These are phyloP conservation scores for Microplitis manilae DNA, from an alignment of 2,888 invertebrate genomes.

Conservation along the genomic window DNA sequence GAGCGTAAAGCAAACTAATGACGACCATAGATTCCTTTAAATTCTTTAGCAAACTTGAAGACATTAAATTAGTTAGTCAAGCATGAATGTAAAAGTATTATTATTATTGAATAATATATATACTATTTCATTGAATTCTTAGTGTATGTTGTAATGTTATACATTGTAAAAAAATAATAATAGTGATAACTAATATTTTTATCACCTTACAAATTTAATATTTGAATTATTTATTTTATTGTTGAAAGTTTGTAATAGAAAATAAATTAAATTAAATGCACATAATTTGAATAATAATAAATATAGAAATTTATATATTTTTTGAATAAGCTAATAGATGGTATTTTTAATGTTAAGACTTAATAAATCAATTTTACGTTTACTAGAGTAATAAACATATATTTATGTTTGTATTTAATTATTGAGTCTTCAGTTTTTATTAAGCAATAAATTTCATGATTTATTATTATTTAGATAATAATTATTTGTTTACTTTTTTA, in stretches of 20 bases:
- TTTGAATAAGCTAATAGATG: background rate
- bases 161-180: background rate
- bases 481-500: too few species aligned
- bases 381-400: background rate
- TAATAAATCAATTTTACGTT: background rate
- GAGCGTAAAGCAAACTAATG: background rate
- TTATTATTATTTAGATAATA: too few species aligned
- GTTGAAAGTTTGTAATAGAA: too few species aligned
- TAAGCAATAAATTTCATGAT: background rate
- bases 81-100: background rate
- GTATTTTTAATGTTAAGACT: background rate
- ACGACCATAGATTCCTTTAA: background rate
- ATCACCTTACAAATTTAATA: background rate
- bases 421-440: background rate
- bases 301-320: background rate
- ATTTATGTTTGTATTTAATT: too few species aligned
- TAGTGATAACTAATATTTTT: background rate
- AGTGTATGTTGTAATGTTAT: background rate
- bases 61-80: background rate
- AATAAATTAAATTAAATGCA: too few species aligned
- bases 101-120: background rate
- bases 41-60: background rate
- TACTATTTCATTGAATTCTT: background rate
- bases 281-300: too few species aligned
- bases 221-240: background rate